Conservation (phyloP, 1,140 invertebrate genomes). For the Sycophaga agraensis region DNA sequence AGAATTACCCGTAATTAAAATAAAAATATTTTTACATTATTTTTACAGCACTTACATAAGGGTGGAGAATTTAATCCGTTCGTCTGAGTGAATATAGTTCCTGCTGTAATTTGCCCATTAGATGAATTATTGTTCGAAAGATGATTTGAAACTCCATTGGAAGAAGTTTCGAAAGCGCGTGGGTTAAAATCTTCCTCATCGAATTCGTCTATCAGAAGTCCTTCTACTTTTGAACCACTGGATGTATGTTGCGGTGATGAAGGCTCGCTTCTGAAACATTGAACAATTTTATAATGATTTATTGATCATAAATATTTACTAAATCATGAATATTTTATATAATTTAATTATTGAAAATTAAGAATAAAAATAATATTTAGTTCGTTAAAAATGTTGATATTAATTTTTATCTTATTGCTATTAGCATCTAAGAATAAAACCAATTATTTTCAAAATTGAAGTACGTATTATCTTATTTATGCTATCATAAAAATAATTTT, state of each 20-base stretch:
- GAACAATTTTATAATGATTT: neutral
- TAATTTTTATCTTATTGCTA: too few relatives aligned
- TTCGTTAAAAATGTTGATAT: too few relatives aligned
- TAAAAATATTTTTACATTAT: neutral
- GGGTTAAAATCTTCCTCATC: constrained; percentile 77
- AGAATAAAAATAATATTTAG: too few relatives aligned
- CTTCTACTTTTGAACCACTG: constrained; percentile 79
- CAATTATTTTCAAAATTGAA: too few relatives aligned
- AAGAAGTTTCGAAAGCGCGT: constrained; percentile 67
- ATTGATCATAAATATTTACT: neutral
- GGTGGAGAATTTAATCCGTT: constrained; percentile 61
- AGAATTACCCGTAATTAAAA: too few relatives aligned
- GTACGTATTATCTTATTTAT: too few relatives aligned
- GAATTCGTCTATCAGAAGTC: constrained; percentile 78
- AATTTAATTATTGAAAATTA: too few relatives aligned
- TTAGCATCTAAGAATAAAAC: too few relatives aligned
- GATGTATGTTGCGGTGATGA: constrained; percentile 57
- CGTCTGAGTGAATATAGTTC: constrained; percentile 48
- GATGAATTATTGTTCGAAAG: constrained; percentile 51
- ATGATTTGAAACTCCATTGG: constrained; percentile 53
- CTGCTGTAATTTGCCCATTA: constrained; percentile 48
- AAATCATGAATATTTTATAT: too few relatives aligned
- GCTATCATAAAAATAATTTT: too few relatives aligned
- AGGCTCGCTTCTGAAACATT: constrained; percentile 38
- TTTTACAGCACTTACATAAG: constrained; percentile 61